Evolutionary conservation across 2,797 vertebrate species (phyloP).

Genomic region (Limnodromus scolopaceus): DNA sequence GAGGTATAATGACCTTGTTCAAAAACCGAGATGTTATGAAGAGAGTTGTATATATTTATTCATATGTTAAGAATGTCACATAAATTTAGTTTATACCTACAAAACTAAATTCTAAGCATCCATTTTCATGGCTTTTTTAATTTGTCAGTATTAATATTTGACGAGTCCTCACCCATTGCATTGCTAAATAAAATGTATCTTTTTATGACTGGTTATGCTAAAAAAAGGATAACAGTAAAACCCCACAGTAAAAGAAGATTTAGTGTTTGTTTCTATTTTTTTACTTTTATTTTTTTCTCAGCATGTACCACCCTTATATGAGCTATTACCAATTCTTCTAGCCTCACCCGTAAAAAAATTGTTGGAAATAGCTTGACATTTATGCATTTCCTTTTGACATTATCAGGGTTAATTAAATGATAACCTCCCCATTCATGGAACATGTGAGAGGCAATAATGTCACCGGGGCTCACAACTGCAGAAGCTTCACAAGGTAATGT

Average conservation of each 20-base stretch:
- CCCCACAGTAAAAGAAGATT: not conserved
- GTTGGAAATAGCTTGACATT: slow-evolving; percentile 60
- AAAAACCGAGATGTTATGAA: not conserved
- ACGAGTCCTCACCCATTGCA: not conserved
- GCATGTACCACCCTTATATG: not conserved
- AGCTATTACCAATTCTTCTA: not conserved
- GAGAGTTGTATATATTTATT: not conserved
- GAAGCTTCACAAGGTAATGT: not conserved
- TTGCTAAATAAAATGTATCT: not conserved
- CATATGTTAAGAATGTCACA: not conserved
- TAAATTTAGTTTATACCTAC: not conserved
- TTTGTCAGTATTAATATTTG: not conserved
- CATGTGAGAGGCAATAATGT: slow-evolving; percentile 32
- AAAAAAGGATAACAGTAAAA: not conserved
- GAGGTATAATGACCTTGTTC: not conserved
- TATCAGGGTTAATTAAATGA: slow-evolving; percentile 71
- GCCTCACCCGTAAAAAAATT: not conserved
- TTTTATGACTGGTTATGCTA: not conserved
- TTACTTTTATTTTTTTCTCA: not conserved
- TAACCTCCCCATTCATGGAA: slow-evolving; percentile 41
- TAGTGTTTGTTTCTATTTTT: not conserved
- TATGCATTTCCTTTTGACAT: slow-evolving; percentile 69
- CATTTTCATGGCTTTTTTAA: not conserved
- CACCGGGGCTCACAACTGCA: not conserved
- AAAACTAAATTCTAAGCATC: not conserved